phyloP scores from a whole-genome alignment of 2,113 vertebrate species.

The Mesoclemmys tuberculata region DNA sequence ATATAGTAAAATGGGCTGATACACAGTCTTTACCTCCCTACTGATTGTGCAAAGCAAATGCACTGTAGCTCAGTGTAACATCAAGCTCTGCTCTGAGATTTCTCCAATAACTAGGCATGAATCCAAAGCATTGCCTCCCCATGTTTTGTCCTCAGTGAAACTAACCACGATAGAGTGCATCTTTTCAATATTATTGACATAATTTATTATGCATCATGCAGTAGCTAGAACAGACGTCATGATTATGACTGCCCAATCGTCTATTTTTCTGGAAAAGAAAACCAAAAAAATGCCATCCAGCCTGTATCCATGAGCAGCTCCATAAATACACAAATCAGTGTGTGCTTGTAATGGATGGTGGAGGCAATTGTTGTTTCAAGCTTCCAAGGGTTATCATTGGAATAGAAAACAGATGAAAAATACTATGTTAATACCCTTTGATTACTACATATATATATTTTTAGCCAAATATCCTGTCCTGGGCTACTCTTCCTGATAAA shows the following conservation, averaged over 20 bases:
- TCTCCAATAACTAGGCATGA: neutral
- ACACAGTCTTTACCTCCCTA: neutral
- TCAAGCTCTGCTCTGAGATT: neutral
- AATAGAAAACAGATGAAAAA: too few relatives aligned
- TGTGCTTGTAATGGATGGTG: neutral
- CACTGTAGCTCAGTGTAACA: neutral
- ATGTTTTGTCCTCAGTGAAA: neutral
- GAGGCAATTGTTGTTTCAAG: neutral
- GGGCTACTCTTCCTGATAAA: neutral
- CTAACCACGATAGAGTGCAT: neutral
- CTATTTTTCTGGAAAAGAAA: neutral
- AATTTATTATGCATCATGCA: neutral
- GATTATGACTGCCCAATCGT: neutral
- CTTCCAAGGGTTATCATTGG: too few relatives aligned
- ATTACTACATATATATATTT: neutral
- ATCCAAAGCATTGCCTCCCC: neutral
- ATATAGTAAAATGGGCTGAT: too few relatives aligned
- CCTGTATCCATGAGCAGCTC: neutral
- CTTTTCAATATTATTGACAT: neutral
- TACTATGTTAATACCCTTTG: neutral
- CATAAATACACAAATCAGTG: neutral
- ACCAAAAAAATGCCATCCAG: neutral
- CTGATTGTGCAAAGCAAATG: neutral
- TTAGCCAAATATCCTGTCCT: neutral
- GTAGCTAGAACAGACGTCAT: neutral